Evolutionary conservation across 2,797 vertebrate species (phyloP).

Genomic region (Chiroxiphia lanceolata): DNA sequence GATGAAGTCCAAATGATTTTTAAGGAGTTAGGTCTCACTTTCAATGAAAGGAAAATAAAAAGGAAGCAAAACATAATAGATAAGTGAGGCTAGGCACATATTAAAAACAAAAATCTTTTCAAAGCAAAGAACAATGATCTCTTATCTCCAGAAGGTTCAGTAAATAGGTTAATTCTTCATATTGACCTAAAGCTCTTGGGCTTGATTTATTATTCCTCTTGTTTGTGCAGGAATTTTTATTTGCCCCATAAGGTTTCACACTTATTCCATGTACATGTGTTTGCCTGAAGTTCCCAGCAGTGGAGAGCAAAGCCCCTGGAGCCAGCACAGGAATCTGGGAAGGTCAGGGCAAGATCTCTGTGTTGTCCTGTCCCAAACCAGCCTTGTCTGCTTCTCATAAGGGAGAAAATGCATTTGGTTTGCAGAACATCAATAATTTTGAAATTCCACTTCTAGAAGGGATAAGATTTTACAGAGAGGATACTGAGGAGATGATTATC

Average conservation of each 20-base stretch:
- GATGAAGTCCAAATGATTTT: conserved; percentile 47
- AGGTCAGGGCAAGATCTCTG: not conserved
- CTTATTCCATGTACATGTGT: not conserved
- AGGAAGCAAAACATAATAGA: conserved; percentile 52
- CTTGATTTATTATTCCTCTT: conserved; percentile 1
- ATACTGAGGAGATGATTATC: not conserved
- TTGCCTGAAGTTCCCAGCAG: not conserved
- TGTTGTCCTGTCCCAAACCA: not conserved
- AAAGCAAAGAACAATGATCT: conserved; percentile 34
- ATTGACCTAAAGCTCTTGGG: not conserved
- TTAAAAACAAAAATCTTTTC: conserved; percentile 32
- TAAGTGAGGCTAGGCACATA: conserved; percentile 11
- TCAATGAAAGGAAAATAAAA: conserved; percentile 63
- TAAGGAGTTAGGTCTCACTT: conserved; percentile 21
- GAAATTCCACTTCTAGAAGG: not conserved
- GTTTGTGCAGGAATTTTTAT: conserved; percentile 8
- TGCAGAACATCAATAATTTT: not conserved
- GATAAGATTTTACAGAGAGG: not conserved
- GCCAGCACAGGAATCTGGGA: not conserved
- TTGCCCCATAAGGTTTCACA: not conserved
- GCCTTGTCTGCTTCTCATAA: not conserved
- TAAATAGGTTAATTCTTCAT: conserved; percentile 10
- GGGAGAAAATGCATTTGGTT: not conserved
- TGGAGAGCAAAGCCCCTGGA: not conserved
- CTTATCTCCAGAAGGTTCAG: conserved; percentile 30